Evolutionary conservation across 2,888 invertebrate species (phyloP), one percentile per base, ranked within the genome.

Genomic region (Synanthedon myopaeformis): DNA sequence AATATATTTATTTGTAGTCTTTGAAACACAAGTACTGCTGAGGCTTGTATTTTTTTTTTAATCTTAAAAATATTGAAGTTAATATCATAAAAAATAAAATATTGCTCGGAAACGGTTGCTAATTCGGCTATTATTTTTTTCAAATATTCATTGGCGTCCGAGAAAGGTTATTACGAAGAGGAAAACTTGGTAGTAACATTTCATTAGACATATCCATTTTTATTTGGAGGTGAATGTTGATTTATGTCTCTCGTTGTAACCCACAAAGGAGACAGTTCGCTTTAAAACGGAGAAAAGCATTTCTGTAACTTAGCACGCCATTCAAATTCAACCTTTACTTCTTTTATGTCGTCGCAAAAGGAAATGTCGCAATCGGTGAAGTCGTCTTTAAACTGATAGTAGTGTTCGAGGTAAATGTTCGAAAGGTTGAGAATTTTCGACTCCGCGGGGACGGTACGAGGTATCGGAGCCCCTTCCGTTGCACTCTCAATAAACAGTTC

Each of bases 361-460:
- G 71, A 79, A 77, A 70, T 61, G 69, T 65, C 69, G 63, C 67
- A 76, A 78, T 78, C 78, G 70, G 72, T 70, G 79, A 71, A 80
- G 74, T 78, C 72, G 70, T 64, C 69, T 74, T 70, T 74, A 74
- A 69, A 80, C 76, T 75, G 81, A 85, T 84, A 82, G 73, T 79
- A 80, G 76, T 74, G 19, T 49, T 23, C 17, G 17, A 49, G 13
- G 45, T 13, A 45, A 42, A 42, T 49, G 17, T 53, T 56, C 53
- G 60, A 54, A 58, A 58, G 53, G 58, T 54, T 56, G 57, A 54
- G 56, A 60, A 63, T 55, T 61, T 62, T 63, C 58, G 59, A 59
- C 63, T 66, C 67, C 60, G 59, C 14, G 45, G 63, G 60, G 67
- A 60, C 60, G 57, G 61, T 61, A 63, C 61, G 62, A 68, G 74